Conservation (phyloP, 2,113 vertebrate species). For the Odobenus rosmarus region DNA sequence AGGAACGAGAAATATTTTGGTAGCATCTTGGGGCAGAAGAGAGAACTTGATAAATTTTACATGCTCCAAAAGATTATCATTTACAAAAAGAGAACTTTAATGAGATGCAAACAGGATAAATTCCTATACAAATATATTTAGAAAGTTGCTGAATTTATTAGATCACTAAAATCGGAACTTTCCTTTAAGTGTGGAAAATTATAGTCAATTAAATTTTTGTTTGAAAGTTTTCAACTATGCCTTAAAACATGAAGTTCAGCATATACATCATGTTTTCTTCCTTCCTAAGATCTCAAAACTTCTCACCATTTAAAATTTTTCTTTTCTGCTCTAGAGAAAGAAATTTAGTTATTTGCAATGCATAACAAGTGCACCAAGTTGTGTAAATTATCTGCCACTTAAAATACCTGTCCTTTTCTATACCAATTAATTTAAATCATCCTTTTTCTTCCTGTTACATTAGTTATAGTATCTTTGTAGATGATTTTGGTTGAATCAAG, state of each 20-base stretch:
- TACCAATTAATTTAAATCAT: not conserved
- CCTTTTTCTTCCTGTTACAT: not conserved
- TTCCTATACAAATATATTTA: not conserved
- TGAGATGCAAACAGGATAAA: not conserved
- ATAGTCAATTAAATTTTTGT: not conserved
- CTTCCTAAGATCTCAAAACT: not conserved
- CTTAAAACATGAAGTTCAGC: not conserved
- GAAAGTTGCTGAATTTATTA: not conserved
- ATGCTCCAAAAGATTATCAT: not conserved
- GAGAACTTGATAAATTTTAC: not conserved
- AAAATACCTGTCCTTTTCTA: not conserved
- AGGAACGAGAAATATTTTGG: not conserved
- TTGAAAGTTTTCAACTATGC: not conserved
- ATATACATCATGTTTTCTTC: not conserved
- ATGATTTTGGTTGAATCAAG: not conserved
- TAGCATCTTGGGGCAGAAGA: not conserved
- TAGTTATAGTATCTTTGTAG: not conserved
- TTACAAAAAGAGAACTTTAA: not conserved
- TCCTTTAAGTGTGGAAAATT: not conserved
- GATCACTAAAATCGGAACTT: not conserved
- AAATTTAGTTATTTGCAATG: not conserved
- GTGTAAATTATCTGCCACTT: not conserved
- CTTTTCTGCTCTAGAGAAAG: not conserved
- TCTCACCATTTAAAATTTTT: not conserved
- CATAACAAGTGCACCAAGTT: not conserved